phyloP scores from a whole-genome alignment of 1,140 invertebrate genomes.

The Cydia strobilella region DNA sequence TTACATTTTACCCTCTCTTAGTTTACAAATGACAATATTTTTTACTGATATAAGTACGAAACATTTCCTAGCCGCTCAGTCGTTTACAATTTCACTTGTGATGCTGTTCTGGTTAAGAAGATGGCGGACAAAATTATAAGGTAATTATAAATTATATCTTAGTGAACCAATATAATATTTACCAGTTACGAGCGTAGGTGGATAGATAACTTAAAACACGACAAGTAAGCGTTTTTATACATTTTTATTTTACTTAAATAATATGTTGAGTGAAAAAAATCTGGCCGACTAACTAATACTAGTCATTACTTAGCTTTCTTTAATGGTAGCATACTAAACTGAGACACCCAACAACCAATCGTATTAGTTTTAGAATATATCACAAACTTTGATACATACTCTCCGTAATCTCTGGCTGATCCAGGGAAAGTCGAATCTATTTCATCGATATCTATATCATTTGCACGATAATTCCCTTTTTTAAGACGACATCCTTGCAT shows the following conservation, averaged over 20 bases:
- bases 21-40: background rate
- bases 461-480: background rate
- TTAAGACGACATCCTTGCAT: background rate
- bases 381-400: background rate
- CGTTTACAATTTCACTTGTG: background rate
- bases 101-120: background rate
- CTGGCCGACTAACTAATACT: too few species aligned
- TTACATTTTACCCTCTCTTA: background rate
- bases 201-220: too few species aligned
- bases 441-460: background rate
- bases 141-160: background rate
- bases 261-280: too few species aligned
- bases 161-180: too few species aligned
- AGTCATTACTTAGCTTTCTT: background rate
- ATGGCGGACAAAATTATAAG: background rate
- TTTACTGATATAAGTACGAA: background rate
- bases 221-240: too few species aligned
- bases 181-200: too few species aligned
- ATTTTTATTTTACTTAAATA: too few species aligned
- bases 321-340: background rate
- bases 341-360: background rate
- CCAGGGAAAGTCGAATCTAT: background rate
- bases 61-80: background rate
- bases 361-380: background rate
- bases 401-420: background rate